Evolutionary conservation across 2,797 vertebrate genomes (phyloP).

Genomic region (Dendrocincla tyrannina): DNA sequence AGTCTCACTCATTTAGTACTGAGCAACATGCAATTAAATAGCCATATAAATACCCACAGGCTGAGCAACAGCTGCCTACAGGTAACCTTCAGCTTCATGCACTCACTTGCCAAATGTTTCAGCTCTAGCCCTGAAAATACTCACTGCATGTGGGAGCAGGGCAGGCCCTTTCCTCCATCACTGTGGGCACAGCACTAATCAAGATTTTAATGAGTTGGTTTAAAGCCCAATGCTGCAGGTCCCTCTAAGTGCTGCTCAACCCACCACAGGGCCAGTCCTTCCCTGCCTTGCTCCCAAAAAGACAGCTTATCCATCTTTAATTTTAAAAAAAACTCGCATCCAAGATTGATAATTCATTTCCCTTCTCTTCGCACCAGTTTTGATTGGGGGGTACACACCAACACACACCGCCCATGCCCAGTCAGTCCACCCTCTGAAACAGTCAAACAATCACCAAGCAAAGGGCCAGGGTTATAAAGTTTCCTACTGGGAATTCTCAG

Average conservation of each 20-base stretch:
- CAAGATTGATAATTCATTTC: neutral
- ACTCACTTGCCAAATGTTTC: neutral
- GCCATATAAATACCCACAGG: neutral
- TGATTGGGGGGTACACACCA: neutral
- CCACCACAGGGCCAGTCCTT: neutral
- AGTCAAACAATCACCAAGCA: neutral
- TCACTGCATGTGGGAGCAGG: neutral
- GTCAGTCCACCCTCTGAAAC: neutral
- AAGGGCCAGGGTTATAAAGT: neutral
- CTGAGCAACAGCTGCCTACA: neutral
- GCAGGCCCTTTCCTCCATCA: neutral
- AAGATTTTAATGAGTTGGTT: neutral
- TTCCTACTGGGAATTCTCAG: neutral
- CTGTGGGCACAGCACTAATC: neutral
- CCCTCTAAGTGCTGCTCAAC: neutral
- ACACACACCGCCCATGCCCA: accelerated
- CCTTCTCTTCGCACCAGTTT: accelerated
- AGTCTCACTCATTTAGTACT: neutral
- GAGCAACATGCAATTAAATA: slow-evolving; percentile 24
- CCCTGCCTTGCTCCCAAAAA: neutral
- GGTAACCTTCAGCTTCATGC: neutral
- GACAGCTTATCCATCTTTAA: neutral
- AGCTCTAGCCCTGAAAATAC: neutral
- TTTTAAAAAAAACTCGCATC: neutral
- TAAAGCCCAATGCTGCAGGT: neutral